Base-by-base conservation (phyloP, 2,797 vertebrate genomes). In the Danio aesculapii region DNA sequence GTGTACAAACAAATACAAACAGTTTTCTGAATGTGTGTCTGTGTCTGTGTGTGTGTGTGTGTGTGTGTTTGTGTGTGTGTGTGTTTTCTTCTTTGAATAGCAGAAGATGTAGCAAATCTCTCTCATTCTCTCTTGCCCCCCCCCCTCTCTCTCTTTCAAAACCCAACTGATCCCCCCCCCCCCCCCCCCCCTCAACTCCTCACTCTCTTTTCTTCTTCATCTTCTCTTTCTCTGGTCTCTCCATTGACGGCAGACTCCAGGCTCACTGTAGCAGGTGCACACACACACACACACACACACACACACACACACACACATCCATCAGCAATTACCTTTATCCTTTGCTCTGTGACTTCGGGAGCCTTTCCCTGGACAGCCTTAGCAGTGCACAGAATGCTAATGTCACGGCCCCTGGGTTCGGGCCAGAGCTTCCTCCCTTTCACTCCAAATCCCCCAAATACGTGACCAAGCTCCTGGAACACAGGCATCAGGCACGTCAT, bases 291-390 rank as follows among this genome's bases (percentile, higher is more conserved):
- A 30, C 30, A 86, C 88, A 86, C 30, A 30, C 30, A 86, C 85
- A 87, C 87, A 30, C 30, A 30, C 85, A 87, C 87, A 30, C 30
- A 30, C 30, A 30, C 30, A 86, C 88, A 86, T 91, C 88, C 87
- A 88, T 89, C 92, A 88, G 88, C 89, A 93, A 92, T 93, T 91
- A 92, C 90, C 89, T 90, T 91, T 86, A 89, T 92, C 90, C 67
- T 9, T 58, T 21, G 77, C 73, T 76, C 67, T 76, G 64, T 82
- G 80, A 75, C 75, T 79, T 1, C 11, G 61, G 75, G 70, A 74
- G 49, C 16, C 63, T 79, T 52, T 84, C 79, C 72, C 75, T 82
- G 49, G 83, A 68, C 52, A 63, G 47, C 21, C 50, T 11, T 21
- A 68, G 43, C 13, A n/a, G 46, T 53, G 58, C 64, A n/a, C 76